Conservation (phyloP, 2,113 vertebrate species). For the Macrotus californicus region DNA sequence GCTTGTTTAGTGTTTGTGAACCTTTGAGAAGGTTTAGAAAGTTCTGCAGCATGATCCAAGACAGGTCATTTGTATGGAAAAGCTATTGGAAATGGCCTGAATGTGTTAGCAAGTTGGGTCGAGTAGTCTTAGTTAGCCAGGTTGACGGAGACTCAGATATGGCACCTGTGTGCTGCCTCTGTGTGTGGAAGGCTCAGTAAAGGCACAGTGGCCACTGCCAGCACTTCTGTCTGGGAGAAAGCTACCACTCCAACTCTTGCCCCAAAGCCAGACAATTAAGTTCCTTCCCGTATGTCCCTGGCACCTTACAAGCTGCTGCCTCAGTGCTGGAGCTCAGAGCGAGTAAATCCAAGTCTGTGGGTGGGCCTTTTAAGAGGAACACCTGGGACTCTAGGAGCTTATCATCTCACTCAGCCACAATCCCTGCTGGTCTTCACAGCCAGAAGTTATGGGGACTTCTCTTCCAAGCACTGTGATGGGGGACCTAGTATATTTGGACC, state of each 20-base stretch:
- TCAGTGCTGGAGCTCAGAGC: neutral
- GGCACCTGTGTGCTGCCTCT: neutral
- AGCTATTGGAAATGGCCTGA: neutral
- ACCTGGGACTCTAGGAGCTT: no score
- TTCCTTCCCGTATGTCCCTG: no score
- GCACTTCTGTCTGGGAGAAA: no score
- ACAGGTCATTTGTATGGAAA: neutral
- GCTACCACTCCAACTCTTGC: no score
- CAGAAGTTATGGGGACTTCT: neutral
- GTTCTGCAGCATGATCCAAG: neutral
- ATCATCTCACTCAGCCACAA: neutral
- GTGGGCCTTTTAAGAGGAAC: neutral
- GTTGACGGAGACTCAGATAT: neutral
- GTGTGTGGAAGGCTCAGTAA: no score
- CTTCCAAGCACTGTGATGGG: neutral
- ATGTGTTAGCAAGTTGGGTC: neutral
- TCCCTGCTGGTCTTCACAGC: neutral
- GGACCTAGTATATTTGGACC: neutral
- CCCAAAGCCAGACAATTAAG: no score
- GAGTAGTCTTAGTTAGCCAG: neutral
- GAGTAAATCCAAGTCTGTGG: neutral
- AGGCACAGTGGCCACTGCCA: no score
- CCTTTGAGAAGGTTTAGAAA: neutral
- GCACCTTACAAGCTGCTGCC: neutral
- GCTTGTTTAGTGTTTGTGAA: neutral